Percentiles rank a stretch among this genome's conserved stretches.
Evolutionary conservation across 2,797 vertebrate genomes (phyloP).

Genomic region (Pelochelys cantorii): DNA sequence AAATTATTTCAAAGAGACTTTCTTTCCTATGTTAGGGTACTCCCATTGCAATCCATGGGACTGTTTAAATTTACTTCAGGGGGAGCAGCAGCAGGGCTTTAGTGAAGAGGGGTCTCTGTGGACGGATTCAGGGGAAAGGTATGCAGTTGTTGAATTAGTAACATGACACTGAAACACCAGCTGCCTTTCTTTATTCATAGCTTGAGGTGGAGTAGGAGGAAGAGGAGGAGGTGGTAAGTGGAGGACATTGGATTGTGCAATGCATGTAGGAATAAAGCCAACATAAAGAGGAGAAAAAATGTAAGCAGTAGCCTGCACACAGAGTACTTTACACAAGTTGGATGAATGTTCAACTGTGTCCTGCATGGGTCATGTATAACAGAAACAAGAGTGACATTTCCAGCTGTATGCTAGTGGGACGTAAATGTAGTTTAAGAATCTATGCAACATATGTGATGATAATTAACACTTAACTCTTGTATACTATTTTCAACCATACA

Average conservation of each 20-base stretch:
- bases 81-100: not conserved
- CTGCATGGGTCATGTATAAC: conserved; percentile 37
- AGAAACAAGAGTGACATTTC: conserved; percentile 3
- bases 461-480: not conserved
- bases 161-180: conserved; percentile 59
- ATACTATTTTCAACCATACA: not conserved
- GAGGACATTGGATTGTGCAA: conserved; percentile 82
- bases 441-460: conserved; percentile 6
- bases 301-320: conserved; percentile 79
- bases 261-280: conserved; percentile 83
- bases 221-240: conserved; percentile 47
- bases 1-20: not conserved
- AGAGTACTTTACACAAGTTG: conserved; percentile 59
- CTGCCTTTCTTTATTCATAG: conserved; percentile 69
- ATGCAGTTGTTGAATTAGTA: conserved; percentile 51
- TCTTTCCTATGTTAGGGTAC: not conserved
- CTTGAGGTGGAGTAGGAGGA: conserved; percentile 59
- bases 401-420: conserved; percentile 26
- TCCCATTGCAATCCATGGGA: not conserved
- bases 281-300: conserved; percentile 74
- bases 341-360: conserved; percentile 54
- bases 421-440: conserved; percentile 35
- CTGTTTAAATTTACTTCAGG: conserved; percentile 29
- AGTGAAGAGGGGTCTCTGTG: accelerated
- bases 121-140: conserved; percentile 56